Base-by-base conservation (phyloP, 2,113 vertebrate genomes). In the Hydropotes inermis region DNA sequence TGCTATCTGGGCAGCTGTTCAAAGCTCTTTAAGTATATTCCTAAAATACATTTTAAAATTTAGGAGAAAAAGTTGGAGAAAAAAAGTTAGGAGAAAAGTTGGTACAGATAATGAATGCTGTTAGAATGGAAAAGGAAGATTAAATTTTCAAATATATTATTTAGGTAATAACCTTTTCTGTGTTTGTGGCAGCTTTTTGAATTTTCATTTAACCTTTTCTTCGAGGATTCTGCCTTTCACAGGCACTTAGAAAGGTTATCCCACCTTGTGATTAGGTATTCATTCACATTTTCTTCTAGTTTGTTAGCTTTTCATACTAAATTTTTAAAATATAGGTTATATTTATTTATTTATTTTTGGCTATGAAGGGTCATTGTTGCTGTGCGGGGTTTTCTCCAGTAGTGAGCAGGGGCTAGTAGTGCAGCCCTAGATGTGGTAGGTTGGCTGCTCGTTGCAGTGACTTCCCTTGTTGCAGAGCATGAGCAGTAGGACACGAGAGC, bases 191-290 rank as follows among this genome's bases (percentile, higher is more conserved):
- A 81, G 30, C 13, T 89, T 95, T 39, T 76, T 82, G 6, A 76
- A 91, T n/a, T 86, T 94, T 91, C 55, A 70, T 67, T 87, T 95
- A 58, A 36, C 13, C 27, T 57, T 94, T 88, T 81, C 21, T 88
- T 88, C 30, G 11, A 88, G 33, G 2, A 70, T 30, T 58, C 54
- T 82, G n/a, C 15, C 7, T 86, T 93, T 33, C 25, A 67, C 1
- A 14, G 50, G 12, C 6, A 1, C 23, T 95, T 67, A 81, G 47
- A 25, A 93, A 54, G 50, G 1, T 89, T 93, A 74, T 79, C 57
- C 12, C 0, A 90, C 6, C 12, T 87, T 52, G 8, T 88, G 28
- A 52, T 79, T 57, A 64, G 17, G 54, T 89, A 39, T 25, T 55
- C 61, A 47, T 36, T 83, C 67, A 85, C 1, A 43, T 39, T 87